Base-by-base conservation (phyloP, 2,888 invertebrate genomes). In the Thyatira batis region DNA sequence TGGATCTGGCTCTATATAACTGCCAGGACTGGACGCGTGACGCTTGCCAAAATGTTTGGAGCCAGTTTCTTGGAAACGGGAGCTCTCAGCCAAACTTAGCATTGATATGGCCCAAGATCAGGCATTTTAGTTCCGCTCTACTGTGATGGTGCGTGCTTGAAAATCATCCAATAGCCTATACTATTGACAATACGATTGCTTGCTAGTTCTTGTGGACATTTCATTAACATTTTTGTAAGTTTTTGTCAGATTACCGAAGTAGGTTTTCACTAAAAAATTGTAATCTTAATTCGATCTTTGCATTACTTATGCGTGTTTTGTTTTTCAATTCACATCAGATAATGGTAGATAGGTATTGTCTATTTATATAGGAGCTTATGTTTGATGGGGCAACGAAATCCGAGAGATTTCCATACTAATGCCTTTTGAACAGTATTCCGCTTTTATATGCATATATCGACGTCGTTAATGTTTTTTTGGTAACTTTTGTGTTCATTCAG, bases 1-100 rank as follows among this genome's bases (percentile, higher is more conserved):
- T 71, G 75, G 75, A 81, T 81, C 82, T 81, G 73, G 77, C 76
- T 74, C 71, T 71, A 77, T 77, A 66, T 58, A 70, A 71, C 70
- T 61, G 64, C 67, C 70, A 64, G 65, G 67, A 66, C 50, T n/a
- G 57, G 27, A 64, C 71, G 73, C 78, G 76, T 78, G 77, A 79
- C 77, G 76, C 67, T 71, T 65, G 68, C 65, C 52, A 65, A 72
- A 71, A 70, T 63, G 64, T 54, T 39, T 58, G 54, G 58, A 58
- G 27, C 17, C 20, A 27, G 53, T 51, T 68, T 67, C 67, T 59
- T 9, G 39, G 63, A 63, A 66, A 17, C 46, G 30, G 28, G 49
- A 46, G 20, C 17, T 27, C 39, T 45, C 20, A 30, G 45, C 49
- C 17, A 17, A 17, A 39, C n/a, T 17, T 39, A 17, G 39, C 17